Evolutionary conservation across 2,888 invertebrate genomes (phyloP).

Genomic region (Melanotus villosus): DNA sequence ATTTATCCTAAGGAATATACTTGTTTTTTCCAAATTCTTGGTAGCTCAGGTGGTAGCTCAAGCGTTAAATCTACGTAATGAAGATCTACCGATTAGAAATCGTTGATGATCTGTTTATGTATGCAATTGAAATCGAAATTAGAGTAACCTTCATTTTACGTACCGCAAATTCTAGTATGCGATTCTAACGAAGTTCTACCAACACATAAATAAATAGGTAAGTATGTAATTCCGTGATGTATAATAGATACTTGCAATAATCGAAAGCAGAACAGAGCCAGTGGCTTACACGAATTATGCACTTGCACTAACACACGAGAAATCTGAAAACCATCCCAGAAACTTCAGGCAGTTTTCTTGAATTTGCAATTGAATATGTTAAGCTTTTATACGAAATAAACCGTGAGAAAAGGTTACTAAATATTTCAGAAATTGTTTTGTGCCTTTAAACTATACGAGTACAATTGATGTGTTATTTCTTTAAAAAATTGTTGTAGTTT

Average conservation of each 20-base stretch:
- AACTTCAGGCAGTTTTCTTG: conserved; percentile 21
- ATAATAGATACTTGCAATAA: conserved; percentile 4
- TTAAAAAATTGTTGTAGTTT: no score
- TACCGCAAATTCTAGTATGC: not conserved
- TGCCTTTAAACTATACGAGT: no score
- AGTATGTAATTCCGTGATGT: conserved; percentile 6
- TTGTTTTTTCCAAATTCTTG: no score
- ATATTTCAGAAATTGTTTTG: no score
- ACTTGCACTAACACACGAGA: conserved; percentile 11
- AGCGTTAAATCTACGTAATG: no score
- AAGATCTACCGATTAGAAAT: no score
- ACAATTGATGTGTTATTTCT: no score
- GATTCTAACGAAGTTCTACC: not conserved
- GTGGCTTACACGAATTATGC: conserved; percentile 30
- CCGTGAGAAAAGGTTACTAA: no score
- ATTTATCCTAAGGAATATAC: no score
- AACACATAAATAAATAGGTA: not conserved
- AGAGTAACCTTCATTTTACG: not conserved
- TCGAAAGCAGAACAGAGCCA: conserved; percentile 27
- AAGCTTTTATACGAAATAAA: conserved; percentile 2
- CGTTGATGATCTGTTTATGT: no score
- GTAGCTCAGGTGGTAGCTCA: no score
- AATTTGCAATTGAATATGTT: conserved; percentile 26
- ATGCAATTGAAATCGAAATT: no score
- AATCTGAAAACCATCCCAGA: conserved; percentile 17